Evolutionary conservation across 2,888 invertebrate species (phyloP), one percentile per base, ranked within the genome.

Genomic region (Drosophila anceps): DNA sequence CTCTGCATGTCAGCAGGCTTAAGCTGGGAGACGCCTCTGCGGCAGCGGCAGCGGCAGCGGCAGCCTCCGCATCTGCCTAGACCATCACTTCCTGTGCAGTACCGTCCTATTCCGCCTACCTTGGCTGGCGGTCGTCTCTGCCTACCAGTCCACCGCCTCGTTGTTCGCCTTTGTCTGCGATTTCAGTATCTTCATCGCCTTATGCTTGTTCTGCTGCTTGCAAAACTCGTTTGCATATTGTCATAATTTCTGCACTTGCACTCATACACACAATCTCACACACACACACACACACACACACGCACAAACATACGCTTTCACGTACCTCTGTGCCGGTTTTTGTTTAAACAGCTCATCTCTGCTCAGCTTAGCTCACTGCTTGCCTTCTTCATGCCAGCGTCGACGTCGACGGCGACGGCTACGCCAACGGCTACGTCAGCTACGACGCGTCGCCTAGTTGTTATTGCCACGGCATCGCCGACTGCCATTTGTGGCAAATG

Each of bases 191-290:
- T 82, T 79, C 82, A 74, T 82, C 69, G 67, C 65, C 67, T 71
- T 61, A 41, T 57, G 77, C 72, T 64, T 64, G 81, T 67, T 80
- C 63, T 60, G 65, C 57, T 59, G 79, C 69, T 69, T 68, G 72
- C 68, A 76, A 87, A 86, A 90, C 90, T 90, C 89, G 90, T 86
- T 86, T 86, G 89, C 86, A 86, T 86, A 90, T 86, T 90, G 90
- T 87, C 86, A 86, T 86, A 86, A 90, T 88, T 86, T 90, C 77
- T 80, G 83, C 88, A 84, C 68, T 73, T 72, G 59, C 51, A 64
- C 69, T 29, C 63, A 69, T 33, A 55, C 51, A 58, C 31, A 33
- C 24, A 53, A 39, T 43, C 54, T 53, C 50, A 55, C 58, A 68
- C 44, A 51, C 18, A 41, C 51, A 66, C 51, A 59, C n/a, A 35